These are phyloP conservation scores for Fopius arisanus DNA, from an alignment of 1,140 invertebrate genomes.

Conservation along the genomic window DNA sequence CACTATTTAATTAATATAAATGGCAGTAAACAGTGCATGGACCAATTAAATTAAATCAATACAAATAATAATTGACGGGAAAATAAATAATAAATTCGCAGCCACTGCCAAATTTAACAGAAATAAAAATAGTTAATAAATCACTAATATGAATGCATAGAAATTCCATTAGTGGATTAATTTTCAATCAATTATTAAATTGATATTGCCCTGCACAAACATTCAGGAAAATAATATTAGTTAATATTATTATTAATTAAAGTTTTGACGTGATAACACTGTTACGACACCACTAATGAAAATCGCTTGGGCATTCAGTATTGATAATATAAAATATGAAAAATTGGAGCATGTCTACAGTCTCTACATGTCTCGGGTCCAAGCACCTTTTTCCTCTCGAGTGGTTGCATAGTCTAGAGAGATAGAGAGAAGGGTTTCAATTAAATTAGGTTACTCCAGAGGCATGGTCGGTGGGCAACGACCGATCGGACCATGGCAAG, in stretches of 20 bases:
- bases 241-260: neutral
- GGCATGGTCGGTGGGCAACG: neutral
- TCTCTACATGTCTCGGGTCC: neutral
- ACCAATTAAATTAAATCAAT: too few relatives aligned
- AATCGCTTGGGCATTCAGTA: neutral
- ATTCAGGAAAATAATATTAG: too few relatives aligned
- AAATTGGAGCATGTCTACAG: neutral
- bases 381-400: neutral
- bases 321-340: neutral
- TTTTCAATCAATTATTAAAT: too few relatives aligned
- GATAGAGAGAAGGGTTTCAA: slow-evolving; percentile 13
- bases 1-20: too few relatives aligned
- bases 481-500: neutral
- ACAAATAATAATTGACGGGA: too few relatives aligned
- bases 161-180: too few relatives aligned
- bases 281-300: neutral
- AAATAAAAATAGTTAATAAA: too few relatives aligned
- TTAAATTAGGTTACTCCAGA: slow-evolving; percentile 35
- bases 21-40: too few relatives aligned
- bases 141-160: too few relatives aligned
- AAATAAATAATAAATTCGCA: too few relatives aligned
- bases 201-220: too few relatives aligned
- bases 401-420: neutral
- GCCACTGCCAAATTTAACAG: too few relatives aligned
- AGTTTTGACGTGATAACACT: neutral